phyloP scores from a whole-genome alignment of 2,113 vertebrate genomes.

The Vicugna pacos region DNA sequence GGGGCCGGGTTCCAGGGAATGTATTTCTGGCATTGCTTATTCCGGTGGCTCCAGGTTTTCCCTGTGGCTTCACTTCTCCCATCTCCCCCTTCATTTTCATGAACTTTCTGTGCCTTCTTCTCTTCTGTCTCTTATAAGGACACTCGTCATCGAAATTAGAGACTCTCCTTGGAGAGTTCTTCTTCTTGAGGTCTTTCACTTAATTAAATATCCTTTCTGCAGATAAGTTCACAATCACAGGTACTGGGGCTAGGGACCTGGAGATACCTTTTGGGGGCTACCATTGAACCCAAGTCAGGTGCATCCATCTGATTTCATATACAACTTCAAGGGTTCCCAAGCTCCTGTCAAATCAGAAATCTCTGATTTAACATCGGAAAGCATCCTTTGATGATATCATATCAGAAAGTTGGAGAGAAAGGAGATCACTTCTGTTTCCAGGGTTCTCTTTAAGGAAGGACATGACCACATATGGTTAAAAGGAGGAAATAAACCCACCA shows the following conservation, averaged over 20 bases:
- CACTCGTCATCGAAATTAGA: not conserved
- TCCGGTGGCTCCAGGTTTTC: not conserved
- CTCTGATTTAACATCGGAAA: not conserved
- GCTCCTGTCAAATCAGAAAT: not conserved
- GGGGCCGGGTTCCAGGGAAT: not conserved
- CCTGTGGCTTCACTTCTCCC: rapidly evolving
- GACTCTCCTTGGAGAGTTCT: too few species aligned
- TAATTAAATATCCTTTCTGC: not conserved
- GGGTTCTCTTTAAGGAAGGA: not conserved
- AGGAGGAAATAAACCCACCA: not conserved
- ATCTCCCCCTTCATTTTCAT: not conserved
- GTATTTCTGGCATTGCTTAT: not conserved
- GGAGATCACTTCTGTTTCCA: rapidly evolving
- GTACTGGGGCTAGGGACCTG: not conserved
- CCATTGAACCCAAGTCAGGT: not conserved
- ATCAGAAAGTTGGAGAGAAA: not conserved
- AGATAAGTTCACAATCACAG: not conserved
- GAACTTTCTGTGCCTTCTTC: not conserved
- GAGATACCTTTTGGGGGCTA: not conserved
- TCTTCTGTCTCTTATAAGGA: not conserved
- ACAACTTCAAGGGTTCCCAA: not conserved
- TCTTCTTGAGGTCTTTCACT: not conserved
- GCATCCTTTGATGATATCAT: not conserved
- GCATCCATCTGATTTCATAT: not conserved
- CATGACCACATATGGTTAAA: not conserved